Conservation (phyloP, 2,797 vertebrate genomes). For the Neolamprologus multifasciatus region DNA sequence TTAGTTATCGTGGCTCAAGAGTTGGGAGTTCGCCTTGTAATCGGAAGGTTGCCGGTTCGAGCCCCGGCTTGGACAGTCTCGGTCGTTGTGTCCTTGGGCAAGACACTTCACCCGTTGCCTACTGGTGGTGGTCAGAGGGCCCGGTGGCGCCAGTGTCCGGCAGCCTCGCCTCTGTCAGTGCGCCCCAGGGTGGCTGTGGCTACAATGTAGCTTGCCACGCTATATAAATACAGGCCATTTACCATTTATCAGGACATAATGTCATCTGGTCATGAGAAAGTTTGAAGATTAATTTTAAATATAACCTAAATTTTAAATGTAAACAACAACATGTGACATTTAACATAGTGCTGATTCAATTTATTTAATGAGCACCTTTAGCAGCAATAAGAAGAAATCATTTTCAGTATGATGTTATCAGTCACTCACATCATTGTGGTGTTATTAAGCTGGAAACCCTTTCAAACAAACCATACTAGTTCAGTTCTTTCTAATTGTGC, state of each 20-base stretch:
- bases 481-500: neutral
- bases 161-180: no score
- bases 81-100: no score
- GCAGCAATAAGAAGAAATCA: neutral
- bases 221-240: no score
- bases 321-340: neutral
- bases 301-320: neutral
- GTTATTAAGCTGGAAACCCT: neutral
- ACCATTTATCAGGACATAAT: neutral
- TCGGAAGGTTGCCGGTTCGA: no score
- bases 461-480: neutral
- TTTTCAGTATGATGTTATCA: neutral
- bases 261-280: neutral
- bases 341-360: neutral
- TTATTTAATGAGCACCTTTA: neutral
- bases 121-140: no score
- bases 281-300: neutral
- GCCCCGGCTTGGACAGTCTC: no score
- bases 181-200: no score
- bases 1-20: neutral
- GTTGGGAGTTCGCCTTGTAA: no score
- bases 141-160: no score
- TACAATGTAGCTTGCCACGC: no score
- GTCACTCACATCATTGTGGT: neutral
- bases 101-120: no score